These are phyloP conservation scores for Patiria miniata DNA, from an alignment of 35 echinoderm and acorn worm species.

Conservation along the genomic window DNA sequence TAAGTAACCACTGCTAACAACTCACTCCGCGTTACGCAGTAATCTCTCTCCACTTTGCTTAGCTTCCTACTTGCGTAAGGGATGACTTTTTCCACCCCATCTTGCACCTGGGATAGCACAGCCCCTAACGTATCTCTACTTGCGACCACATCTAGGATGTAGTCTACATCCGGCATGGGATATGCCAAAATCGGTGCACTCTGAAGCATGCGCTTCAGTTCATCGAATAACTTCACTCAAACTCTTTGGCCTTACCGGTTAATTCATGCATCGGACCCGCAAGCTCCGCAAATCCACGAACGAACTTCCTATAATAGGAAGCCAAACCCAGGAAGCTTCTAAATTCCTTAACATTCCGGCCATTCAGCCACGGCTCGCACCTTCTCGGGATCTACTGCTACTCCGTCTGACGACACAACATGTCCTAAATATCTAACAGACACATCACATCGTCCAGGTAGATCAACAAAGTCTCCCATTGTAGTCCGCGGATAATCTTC, in stretches of 20 bases:
- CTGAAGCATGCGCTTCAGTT: neutral
- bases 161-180: conserved; percentile 25
- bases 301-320: conserved; percentile 36
- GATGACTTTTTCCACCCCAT: conserved; percentile 54
- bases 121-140: conserved; percentile 40
- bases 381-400: conserved; percentile 42
- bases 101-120: conserved; percentile 44
- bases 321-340: conserved; percentile 57
- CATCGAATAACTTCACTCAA: neutral
- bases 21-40: conserved; percentile 37
- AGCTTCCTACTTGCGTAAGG: conserved; percentile 45
- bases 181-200: conserved; percentile 46
- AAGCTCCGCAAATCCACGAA: conserved; percentile 26
- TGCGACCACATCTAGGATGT: conserved; percentile 68
- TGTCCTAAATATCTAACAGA: conserved; percentile 41
- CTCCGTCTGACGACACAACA: conserved; percentile 27
- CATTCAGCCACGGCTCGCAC: conserved; percentile 39
- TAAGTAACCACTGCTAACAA: conserved; percentile 47
- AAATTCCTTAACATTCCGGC: conserved; percentile 47
- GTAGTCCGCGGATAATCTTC: neutral
- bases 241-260: conserved; percentile 24
- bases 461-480: conserved; percentile 16
- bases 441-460: conserved; percentile 3
- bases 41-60: neutral
- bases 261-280: conserved; percentile 22